Evolutionary conservation across 2,113 vertebrate species (phyloP), one percentile per base, ranked within the genome.

Genomic region (Cebus imitator): DNA sequence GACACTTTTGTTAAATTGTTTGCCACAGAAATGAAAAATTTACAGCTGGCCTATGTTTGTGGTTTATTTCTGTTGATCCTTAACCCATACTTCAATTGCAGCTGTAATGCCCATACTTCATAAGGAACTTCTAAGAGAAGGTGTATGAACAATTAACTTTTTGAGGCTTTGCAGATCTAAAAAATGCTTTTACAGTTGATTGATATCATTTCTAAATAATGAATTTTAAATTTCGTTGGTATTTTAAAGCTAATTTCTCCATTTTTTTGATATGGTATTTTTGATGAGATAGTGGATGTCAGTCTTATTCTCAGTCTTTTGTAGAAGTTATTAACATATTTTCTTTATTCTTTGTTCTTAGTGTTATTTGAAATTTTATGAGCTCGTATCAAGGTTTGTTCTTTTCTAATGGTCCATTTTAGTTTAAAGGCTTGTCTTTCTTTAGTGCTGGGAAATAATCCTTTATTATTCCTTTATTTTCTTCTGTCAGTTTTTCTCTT

Each of bases 211-310:
- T 32, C 4, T 84, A 13, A 55, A 84, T 35, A 37, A 43, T 66
- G n/a, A 8, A 27, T 27, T 76, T 79, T 57, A 37, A 84, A 9
- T 81, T 82, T 35, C 30, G 30, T 84, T 27, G 12, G 2, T 68
- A 92, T 84, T 82, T 90, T 92, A 84, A 83, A 79, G 40, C 23
- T 81, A 23, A 52, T 92, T 79, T 83, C 12, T 94, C 64, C 14
- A 55, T 66, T 91, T 89, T 91, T 61, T 83, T 37, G 20, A 10
- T 72, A 7, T 6, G 68, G 4, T 75, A 43, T 81, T 82, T 90
- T 78, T 83, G 57, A 73, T 57, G 55, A 92, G 45, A 64, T 91
- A 20, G 68, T 43, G 6, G 17, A 85, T 85, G 52, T 21, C 48
- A 92, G 5, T 82, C 32, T 75, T 68, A 91, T 87, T 88, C 7